Evolutionary conservation across 2,797 vertebrate species (phyloP).

Genomic region (Tadarida brasiliensis): DNA sequence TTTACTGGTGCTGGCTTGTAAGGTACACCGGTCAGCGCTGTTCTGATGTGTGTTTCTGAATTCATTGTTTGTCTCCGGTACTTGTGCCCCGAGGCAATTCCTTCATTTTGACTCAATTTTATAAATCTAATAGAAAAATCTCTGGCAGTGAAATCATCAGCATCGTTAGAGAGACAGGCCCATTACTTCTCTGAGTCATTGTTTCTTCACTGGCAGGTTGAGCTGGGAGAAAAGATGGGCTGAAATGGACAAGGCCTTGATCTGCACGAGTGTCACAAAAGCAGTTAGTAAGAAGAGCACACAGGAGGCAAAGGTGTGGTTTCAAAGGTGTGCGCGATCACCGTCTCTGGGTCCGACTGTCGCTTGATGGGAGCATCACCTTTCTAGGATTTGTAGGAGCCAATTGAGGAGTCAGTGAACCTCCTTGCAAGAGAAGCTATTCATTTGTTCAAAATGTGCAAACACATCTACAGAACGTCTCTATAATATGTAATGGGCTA

Average conservation of each 20-base stretch:
- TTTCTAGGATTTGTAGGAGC: background rate
- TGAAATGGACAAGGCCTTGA: conserved; percentile 47
- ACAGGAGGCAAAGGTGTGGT: background rate
- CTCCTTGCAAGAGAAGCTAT: background rate
- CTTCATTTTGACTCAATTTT: conserved; percentile 76
- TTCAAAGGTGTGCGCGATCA: background rate
- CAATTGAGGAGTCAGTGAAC: background rate
- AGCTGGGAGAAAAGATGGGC: conserved; percentile 55
- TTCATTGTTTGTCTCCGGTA: conserved; percentile 59
- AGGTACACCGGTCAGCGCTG: background rate
- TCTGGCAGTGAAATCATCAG: conserved; percentile 74
- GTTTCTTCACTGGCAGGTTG: conserved; percentile 64
- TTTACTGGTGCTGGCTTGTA: background rate
- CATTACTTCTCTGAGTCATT: conserved; percentile 83
- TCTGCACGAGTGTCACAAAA: conserved; percentile 49
- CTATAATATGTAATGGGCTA: background rate
- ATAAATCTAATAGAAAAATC: conserved; percentile 81
- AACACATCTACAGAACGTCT: background rate
- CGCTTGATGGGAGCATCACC: background rate
- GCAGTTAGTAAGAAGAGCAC: background rate
- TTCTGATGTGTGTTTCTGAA: conserved; percentile 64
- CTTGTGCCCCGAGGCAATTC: conserved; percentile 67
- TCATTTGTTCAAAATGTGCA: conserved; percentile 25
- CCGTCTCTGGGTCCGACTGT: background rate
- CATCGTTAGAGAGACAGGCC: conserved; percentile 60